Percentiles rank a stretch among this genome's conserved stretches.
Conservation (phyloP, 1,140 invertebrate species). For the Diachasmimorpha longicaudata region DNA sequence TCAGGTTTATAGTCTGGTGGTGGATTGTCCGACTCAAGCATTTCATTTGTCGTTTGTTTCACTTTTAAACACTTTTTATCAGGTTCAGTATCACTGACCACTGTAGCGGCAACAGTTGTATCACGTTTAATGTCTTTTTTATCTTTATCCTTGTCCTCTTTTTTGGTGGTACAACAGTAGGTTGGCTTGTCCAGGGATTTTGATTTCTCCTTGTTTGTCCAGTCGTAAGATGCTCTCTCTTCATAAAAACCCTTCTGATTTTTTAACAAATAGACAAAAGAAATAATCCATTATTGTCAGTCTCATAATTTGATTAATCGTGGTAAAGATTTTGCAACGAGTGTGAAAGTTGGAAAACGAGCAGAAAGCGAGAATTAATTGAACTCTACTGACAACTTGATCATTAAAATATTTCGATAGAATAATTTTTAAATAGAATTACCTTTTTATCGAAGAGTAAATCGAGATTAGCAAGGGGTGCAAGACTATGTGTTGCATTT, state of each 20-base stretch:
- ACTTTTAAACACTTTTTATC: constrained; percentile 48
- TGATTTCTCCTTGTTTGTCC: constrained; percentile 58
- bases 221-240: constrained; percentile 51
- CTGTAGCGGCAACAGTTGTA: constrained; percentile 26
- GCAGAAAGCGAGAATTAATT: too few species aligned
- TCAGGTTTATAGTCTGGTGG: constrained; percentile 58
- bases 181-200: constrained; percentile 56
- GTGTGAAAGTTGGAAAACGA: too few species aligned
- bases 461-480: constrained; percentile 55
- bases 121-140: constrained; percentile 44
- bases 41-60: constrained; percentile 59
- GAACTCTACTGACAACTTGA: too few species aligned
- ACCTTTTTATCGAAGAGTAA: constrained; percentile 59
- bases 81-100: constrained; percentile 32
- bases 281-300: neutral
- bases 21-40: constrained; percentile 57
- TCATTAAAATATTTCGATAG: too few species aligned
- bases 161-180: constrained; percentile 40
- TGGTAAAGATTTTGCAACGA: too few species aligned
- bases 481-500: constrained; percentile 61
- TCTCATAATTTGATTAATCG: neutral
- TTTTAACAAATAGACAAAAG: constrained; percentile 1
- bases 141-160: constrained; percentile 56
- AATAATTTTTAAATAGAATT: neutral
- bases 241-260: constrained; percentile 49